A percentile compares a stretch with the other conserved stretches of the same genome.
Evolutionary conservation across 2,888 invertebrate species (phyloP).

Genomic region (Erebia epiphron): DNA sequence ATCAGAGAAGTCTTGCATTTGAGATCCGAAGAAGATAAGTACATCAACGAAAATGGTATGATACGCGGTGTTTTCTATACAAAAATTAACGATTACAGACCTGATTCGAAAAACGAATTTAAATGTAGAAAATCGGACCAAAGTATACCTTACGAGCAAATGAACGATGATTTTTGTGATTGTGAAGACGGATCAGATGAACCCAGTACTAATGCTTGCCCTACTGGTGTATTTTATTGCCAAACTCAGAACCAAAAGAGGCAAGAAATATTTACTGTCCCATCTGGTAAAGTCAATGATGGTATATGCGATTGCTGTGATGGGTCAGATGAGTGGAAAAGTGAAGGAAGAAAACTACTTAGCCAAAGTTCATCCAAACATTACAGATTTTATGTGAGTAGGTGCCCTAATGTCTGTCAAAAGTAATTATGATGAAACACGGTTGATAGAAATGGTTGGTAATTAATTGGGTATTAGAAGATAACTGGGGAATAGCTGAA

Average conservation of each 20-base stretch:
- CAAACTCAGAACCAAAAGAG: constrained; percentile 75
- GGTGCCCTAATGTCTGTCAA: constrained; percentile 60
- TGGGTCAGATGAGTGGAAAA: constrained; percentile 92
- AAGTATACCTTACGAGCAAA: constrained; percentile 61
- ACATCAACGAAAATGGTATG: constrained; percentile 67
- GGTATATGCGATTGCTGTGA: constrained; percentile 97
- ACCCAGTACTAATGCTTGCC: constrained; percentile 95
- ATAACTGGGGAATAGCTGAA: too few relatives aligned
- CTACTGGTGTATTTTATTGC: constrained; percentile 93
- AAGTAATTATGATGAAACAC: constrained; percentile 17
- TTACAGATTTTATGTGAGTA: constrained; percentile 60
- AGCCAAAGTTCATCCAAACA: constrained; percentile 60
- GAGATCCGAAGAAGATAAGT: constrained; percentile 66
- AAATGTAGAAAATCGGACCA: constrained; percentile 68
- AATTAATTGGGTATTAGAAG: constrained; percentile 11
- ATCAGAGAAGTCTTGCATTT: constrained; percentile 54
- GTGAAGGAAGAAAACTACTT: constrained; percentile 49
- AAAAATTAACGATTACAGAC: constrained; percentile 66
- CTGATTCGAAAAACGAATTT: constrained; percentile 65
- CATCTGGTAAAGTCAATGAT: constrained; percentile 94
- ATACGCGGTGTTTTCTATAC: constrained; percentile 67
- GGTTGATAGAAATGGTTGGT: constrained; percentile 26
- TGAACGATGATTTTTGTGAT: constrained; percentile 95
- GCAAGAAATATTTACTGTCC: constrained; percentile 65
- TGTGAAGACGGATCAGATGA: constrained; percentile 91